Evolutionary conservation across 1,140 invertebrate species (phyloP).

Genomic region (Condylostylus longicornis): DNA sequence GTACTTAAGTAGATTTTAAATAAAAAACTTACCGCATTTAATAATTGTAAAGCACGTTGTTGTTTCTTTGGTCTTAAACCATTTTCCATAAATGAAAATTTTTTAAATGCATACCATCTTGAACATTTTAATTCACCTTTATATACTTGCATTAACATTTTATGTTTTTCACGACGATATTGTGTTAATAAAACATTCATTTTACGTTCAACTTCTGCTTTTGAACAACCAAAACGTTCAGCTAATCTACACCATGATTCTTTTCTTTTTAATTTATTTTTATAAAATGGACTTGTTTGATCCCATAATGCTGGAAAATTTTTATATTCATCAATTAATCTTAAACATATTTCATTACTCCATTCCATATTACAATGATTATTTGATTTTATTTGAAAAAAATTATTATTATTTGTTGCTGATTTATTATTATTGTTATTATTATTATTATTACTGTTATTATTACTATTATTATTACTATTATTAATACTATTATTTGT

Average conservation of each 20-base stretch:
- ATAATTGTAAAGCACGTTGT: no score
- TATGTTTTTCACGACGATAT: constrained; percentile 35
- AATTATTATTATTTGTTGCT: no score
- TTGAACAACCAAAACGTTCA: constrained; percentile 34
- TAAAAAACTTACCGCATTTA: no score
- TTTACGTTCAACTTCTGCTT: constrained; percentile 36
- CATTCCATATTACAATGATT: constrained; percentile 35
- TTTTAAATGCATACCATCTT: constrained; percentile 31
- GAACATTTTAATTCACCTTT: constrained; percentile 30
- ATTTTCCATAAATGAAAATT: constrained; percentile 29
- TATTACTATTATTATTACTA: no score
- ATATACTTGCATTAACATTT: constrained; percentile 30
- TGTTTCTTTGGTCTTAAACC: no score
- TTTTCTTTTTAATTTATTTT: constrained; percentile 33
- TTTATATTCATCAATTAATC: constrained; percentile 34
- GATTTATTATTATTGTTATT: no score
- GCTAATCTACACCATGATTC: constrained; percentile 34
- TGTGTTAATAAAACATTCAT: constrained; percentile 37
- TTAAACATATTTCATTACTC: constrained; percentile 35
- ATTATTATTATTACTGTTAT: no score
- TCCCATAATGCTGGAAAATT: constrained; percentile 36
- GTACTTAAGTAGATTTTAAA: no score
- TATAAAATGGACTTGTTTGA: constrained; percentile 33
- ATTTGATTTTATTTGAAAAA: no score
- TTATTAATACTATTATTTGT: no score